Percentiles rank a stretch among this genome's conserved stretches.
phyloP scores from a whole-genome alignment of 2,113 vertebrate species.

The human region GRCh38 chr15:58891001-58891500 shows the following conservation, averaged over 20 bases:
- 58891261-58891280: neutral
- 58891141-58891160: neutral
- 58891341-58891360: neutral
- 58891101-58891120: neutral
- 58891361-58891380: neutral
- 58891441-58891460: neutral
- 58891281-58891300: neutral
- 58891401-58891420: conserved; percentile 22
- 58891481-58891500: neutral
- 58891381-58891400: neutral
- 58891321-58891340: neutral
- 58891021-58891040: neutral
- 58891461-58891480: conserved; percentile 39
- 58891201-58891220: neutral
- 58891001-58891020: neutral
- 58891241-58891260: neutral
- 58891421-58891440: neutral
- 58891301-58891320: neutral
- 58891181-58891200: neutral
- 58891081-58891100: neutral
- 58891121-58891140: neutral
- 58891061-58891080: neutral
- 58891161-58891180: neutral
- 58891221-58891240: neutral
- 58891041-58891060: neutral